phyloP scores from a whole-genome alignment of 2,797 vertebrate species.

The Enteromius unitaeniatus region DNA sequence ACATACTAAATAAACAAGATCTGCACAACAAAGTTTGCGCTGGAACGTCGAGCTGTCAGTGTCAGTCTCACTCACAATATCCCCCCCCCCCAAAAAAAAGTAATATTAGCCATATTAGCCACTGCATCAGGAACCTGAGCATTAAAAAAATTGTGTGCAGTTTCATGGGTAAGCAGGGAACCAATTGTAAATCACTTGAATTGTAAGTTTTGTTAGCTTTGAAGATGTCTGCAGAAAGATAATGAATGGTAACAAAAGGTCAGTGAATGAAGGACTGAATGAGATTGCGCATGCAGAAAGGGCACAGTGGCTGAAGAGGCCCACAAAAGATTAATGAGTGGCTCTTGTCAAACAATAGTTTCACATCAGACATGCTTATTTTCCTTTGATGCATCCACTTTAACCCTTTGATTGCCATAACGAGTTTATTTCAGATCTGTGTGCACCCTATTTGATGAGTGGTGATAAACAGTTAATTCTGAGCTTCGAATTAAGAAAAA shows the following conservation, averaged over 20 bases:
- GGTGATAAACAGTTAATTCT: slow-evolving; percentile 8
- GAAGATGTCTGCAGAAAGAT: slow-evolving; percentile 46
- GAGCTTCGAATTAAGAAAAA: not conserved
- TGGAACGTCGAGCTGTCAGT: slow-evolving; percentile 12
- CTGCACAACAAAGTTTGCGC: slow-evolving; percentile 23
- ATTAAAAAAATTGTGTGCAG: not conserved
- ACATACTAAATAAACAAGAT: slow-evolving; percentile 44
- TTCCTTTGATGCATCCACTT: slow-evolving; percentile 53
- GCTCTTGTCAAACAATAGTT: slow-evolving; percentile 49
- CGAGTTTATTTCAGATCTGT: slow-evolving; percentile 33
- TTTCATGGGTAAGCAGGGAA: slow-evolving; percentile 19
- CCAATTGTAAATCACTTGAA: slow-evolving; percentile 8
- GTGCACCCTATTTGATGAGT: slow-evolving; percentile 37
- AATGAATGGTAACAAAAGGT: slow-evolving; percentile 52
- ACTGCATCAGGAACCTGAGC: slow-evolving; percentile 13
- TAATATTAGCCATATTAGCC: not conserved
- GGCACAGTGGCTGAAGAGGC: slow-evolving; percentile 42
- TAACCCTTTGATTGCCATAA: slow-evolving; percentile 46
- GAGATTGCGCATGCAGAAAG: slow-evolving; percentile 36
- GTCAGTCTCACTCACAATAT: slow-evolving; percentile 17
- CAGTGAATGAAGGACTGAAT: slow-evolving; percentile 43
- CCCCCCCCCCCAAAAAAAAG: not conserved
- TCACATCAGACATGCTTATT: slow-evolving; percentile 53
- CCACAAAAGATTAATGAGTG: slow-evolving; percentile 58
- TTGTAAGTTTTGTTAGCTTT: slow-evolving; percentile 42